Evolutionary conservation across 2,888 invertebrate genomes (phyloP).

Genomic region (Entomobrya proxima): DNA sequence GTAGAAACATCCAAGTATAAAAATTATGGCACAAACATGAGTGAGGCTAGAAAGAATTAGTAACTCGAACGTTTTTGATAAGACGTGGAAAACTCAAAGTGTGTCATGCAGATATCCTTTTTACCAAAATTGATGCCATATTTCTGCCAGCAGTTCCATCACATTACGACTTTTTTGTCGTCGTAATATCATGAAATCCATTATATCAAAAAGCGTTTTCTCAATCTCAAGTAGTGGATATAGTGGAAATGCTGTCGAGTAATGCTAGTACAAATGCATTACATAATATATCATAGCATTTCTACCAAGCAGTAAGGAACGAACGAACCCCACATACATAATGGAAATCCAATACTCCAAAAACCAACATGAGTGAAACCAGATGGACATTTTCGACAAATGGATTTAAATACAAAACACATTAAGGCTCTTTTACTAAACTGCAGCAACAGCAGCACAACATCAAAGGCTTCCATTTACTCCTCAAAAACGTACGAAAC

Average conservation of each 20-base stretch:
- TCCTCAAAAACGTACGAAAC: conserved; percentile 3
- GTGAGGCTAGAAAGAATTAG: not conserved
- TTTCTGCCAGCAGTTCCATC: not conserved
- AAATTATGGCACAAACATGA: not conserved
- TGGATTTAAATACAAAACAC: conserved; percentile 59
- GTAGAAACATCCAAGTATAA: not conserved
- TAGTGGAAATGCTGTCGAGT: conserved; percentile 49
- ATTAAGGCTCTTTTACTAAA: conserved; percentile 58
- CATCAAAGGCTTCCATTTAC: conserved; percentile 27
- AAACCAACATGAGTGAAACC: conserved; percentile 50
- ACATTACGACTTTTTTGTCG: not conserved
- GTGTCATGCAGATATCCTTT: conserved; percentile 33
- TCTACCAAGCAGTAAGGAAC: not conserved
- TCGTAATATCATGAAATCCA: conserved; percentile 1
- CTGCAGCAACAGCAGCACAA: conserved; percentile 25
- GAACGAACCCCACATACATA: conserved; percentile 16
- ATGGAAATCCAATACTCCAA: conserved; percentile 52
- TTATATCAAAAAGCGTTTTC: conserved; percentile 43
- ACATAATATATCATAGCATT: not conserved
- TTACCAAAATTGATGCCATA: conserved; percentile 21
- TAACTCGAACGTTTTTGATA: conserved; percentile 51
- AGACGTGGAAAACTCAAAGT: conserved; percentile 23
- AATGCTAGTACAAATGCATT: conserved; percentile 21
- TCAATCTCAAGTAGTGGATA: not conserved
- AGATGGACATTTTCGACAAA: conserved; percentile 57